Evolutionary conservation across 2,888 invertebrate genomes (phyloP).

Genomic region (Prenolepis imparis): DNA sequence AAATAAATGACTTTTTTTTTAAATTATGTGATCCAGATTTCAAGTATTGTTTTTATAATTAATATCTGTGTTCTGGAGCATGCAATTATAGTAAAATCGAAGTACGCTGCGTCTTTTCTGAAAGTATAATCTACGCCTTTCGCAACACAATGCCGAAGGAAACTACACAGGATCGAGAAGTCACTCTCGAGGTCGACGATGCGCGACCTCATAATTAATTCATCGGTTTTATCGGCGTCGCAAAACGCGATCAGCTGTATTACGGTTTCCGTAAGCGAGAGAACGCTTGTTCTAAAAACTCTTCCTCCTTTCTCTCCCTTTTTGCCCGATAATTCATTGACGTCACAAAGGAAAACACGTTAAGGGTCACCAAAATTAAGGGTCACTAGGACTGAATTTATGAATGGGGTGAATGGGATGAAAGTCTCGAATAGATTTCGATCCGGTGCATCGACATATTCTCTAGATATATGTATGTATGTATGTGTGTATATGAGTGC

Average conservation of each 20-base stretch:
- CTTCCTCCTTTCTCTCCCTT: conserved; percentile 21
- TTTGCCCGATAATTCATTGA: conserved; percentile 35
- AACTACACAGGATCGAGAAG: conserved; percentile 33
- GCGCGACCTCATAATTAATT: conserved; percentile 48
- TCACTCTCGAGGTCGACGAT: conserved; percentile 25
- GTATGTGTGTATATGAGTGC: too few species aligned
- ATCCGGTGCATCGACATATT: conserved; percentile 5
- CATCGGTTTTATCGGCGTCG: conserved; percentile 39
- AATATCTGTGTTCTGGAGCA: not conserved
- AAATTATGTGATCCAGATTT: not conserved
- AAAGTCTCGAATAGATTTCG: conserved; percentile 16
- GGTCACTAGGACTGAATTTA: not conserved
- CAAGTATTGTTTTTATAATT: not conserved
- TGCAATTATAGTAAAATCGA: not conserved
- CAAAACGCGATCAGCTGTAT: conserved; percentile 35
- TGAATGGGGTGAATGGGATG: conserved; percentile 10
- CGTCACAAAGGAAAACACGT: conserved; percentile 14
- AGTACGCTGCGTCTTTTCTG: not conserved
- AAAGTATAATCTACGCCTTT: not conserved
- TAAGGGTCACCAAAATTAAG: not conserved
- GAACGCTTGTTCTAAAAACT: conserved; percentile 12
- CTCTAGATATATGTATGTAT: too few species aligned
- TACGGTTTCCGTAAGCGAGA: not conserved
- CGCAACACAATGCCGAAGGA: conserved; percentile 34
- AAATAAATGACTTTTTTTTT: not conserved